phyloP scores from a whole-genome alignment of 2,797 vertebrate species.

The Gymnocypris eckloni region DNA sequence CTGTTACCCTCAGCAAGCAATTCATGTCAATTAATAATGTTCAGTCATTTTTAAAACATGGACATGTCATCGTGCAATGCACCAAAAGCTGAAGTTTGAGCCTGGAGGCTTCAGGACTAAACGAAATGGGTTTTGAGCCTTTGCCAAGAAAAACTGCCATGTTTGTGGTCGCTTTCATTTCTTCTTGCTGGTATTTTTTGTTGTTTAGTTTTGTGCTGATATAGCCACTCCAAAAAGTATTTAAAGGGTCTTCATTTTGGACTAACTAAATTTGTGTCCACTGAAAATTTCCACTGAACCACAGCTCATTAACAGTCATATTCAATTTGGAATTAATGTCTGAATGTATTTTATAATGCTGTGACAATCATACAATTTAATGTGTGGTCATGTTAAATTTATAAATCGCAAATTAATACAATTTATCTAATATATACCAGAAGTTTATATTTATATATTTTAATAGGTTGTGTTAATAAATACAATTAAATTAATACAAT shows the following conservation, averaged over 20 bases:
- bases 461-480: no score
- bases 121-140: slow-evolving; percentile 8
- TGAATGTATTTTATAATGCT: neutral
- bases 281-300: neutral
- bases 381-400: neutral
- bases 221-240: no score
- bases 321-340: no score
- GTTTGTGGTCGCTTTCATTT: slow-evolving; percentile 14
- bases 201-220: neutral
- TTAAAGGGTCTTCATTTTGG: no score
- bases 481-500: no score
- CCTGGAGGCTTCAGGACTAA: neutral
- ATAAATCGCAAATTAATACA: no score
- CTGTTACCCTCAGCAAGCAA: slow-evolving; percentile 3
- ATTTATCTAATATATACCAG: no score
- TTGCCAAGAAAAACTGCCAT: slow-evolving; percentile 8
- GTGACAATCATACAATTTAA: neutral
- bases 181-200: slow-evolving; percentile 2
- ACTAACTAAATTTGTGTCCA: neutral
- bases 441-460: no score
- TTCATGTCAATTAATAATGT: slow-evolving; percentile 38
- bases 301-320: neutral
- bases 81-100: neutral
- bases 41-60: slow-evolving; percentile 32
- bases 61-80: neutral